Conservation (phyloP, 2,797 vertebrate genomes). For the Amniataba percoides region DNA sequence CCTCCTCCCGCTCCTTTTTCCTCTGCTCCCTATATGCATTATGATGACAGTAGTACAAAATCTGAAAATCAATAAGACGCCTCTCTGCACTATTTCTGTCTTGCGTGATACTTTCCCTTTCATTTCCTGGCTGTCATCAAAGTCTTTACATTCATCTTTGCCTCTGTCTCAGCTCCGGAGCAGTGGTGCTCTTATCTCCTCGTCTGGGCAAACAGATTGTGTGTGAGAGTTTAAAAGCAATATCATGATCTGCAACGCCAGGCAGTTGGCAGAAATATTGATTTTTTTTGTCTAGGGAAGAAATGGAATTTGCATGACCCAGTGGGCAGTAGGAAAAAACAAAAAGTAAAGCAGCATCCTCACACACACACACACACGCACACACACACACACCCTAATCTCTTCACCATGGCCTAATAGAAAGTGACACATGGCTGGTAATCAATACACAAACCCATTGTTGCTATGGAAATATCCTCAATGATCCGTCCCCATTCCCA, state of each 20-base stretch:
- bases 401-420: constrained; percentile 48
- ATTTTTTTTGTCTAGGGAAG: constrained; percentile 25
- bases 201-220: constrained; percentile 17
- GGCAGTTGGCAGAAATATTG: constrained; percentile 44
- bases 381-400: constrained; percentile 26
- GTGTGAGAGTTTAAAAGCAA: constrained; percentile 19
- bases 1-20: neutral
- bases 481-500: constrained; percentile 31
- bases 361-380: constrained; percentile 17
- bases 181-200: constrained; percentile 29
- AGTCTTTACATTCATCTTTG: constrained; percentile 41
- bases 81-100: constrained; percentile 59
- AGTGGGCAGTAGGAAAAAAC: constrained; percentile 16
- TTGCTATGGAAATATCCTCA: constrained; percentile 45
- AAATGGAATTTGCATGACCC: constrained; percentile 31
- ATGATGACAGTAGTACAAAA: constrained; percentile 29
- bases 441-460: constrained; percentile 63
- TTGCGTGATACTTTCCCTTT: constrained; percentile 38
- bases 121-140: constrained; percentile 53
- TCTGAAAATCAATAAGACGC: constrained; percentile 42
- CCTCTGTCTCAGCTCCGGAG: constrained; percentile 14
- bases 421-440: constrained; percentile 50
- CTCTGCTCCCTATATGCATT: neutral
- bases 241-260: constrained; percentile 15
- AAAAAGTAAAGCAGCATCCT: constrained; percentile 23